These are phyloP conservation scores for Pachydiplax longipennis DNA, from an alignment of 2,888 invertebrate species.

Conservation along the genomic window DNA sequence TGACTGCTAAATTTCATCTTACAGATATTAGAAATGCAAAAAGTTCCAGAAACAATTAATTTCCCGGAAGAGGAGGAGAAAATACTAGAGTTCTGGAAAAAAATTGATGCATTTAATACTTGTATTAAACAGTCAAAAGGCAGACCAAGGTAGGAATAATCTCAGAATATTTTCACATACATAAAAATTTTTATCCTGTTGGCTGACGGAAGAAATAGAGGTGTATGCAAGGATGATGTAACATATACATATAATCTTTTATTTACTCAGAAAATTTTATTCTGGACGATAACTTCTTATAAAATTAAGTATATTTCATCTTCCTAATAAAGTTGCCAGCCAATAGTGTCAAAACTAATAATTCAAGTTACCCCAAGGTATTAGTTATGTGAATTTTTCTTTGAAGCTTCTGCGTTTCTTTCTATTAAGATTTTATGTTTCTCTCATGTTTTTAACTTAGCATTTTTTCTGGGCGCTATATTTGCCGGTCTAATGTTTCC, in stretches of 20 bases:
- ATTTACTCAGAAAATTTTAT: no score
- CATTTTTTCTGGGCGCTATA: not conserved
- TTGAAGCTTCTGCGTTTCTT: no score
- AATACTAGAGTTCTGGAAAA: conserved; percentile 83
- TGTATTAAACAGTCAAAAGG: conserved; percentile 90
- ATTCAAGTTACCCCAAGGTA: no score
- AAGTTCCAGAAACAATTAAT: conserved; percentile 83
- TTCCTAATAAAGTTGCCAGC: no score
- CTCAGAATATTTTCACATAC: not conserved
- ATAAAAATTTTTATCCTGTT: no score
- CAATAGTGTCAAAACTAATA: no score
- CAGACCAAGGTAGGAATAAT: conserved; percentile 73
- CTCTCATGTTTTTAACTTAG: not conserved
- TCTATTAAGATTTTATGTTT: no score
- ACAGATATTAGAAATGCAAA: conserved; percentile 53
- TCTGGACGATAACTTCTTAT: no score
- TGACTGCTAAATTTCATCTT: not conserved
- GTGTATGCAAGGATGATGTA: no score
- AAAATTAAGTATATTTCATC: no score
- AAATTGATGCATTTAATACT: conserved; percentile 86
- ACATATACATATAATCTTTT: no score
- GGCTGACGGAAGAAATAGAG: not conserved
- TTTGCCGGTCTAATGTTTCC: not conserved
- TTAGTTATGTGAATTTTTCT: not conserved
- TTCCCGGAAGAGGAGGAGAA: conserved; percentile 90